These are phyloP conservation scores for Clanis bilineata DNA, from an alignment of 2,888 invertebrate genomes.

Conservation along the genomic window DNA sequence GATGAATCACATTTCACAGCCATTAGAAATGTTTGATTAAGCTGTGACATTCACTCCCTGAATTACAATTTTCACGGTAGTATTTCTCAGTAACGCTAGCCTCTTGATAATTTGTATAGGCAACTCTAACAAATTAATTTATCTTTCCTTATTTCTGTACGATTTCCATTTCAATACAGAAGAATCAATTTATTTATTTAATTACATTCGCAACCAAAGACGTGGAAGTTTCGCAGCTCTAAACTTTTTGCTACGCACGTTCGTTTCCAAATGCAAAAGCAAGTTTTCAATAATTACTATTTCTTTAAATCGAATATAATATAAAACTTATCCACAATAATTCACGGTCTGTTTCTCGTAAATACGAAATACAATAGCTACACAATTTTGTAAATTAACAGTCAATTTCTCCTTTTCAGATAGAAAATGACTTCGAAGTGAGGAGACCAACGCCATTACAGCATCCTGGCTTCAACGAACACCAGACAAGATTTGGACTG, in stretches of 20 bases:
- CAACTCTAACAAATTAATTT: background rate
- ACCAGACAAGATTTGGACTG: constrained; percentile 74
- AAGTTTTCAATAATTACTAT: too few relatives aligned
- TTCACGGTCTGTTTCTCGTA: background rate
- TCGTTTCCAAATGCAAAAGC: too few relatives aligned
- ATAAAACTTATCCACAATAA: too few relatives aligned
- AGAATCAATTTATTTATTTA: background rate
- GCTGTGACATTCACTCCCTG: background rate
- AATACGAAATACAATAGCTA: too few relatives aligned
- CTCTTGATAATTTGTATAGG: background rate
- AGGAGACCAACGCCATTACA: constrained; percentile 66
- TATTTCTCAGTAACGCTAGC: background rate
- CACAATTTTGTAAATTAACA: background rate
- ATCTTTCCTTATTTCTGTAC: background rate
- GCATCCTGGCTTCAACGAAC: constrained; percentile 70
- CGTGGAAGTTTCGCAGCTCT: too few relatives aligned
- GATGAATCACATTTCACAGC: background rate
- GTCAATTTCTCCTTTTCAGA: constrained; percentile 40
- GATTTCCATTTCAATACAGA: background rate
- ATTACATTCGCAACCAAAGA: background rate
- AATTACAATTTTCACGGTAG: too few relatives aligned
- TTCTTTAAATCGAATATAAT: too few relatives aligned
- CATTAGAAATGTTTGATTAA: background rate
- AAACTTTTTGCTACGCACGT: background rate
- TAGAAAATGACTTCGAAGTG: constrained; percentile 78